Evolutionary conservation across 2,797 vertebrate genomes (phyloP).

Genomic region (Eupleurogrammus muticus): DNA sequence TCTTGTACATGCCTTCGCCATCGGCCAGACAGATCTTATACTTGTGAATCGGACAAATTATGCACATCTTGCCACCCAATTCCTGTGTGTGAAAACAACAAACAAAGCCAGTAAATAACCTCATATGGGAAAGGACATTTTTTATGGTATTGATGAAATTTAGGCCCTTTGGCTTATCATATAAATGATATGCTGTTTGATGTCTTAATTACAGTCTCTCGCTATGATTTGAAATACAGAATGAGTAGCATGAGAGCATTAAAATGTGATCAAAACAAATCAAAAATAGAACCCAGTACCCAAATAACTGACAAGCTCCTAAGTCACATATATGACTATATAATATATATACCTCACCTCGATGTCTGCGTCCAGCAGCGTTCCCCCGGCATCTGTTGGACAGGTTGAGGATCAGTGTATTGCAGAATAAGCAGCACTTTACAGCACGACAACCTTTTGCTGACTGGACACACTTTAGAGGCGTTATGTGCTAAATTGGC

Average conservation of each 20-base stretch:
- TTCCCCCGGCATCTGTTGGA: slow-evolving; percentile 90
- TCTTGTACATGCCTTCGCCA: slow-evolving; percentile 91
- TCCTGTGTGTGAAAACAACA: slow-evolving; percentile 80
- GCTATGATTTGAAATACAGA: slow-evolving; percentile 10
- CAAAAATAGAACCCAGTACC: not conserved
- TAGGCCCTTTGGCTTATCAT: not conserved
- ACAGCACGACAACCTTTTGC: slow-evolving; percentile 32
- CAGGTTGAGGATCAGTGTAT: slow-evolving; percentile 31
- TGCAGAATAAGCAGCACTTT: slow-evolving; percentile 47
- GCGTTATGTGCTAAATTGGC: slow-evolving; percentile 32
- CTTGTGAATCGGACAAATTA: slow-evolving; percentile 95
- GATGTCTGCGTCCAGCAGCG: slow-evolving; percentile 90
- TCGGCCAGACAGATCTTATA: slow-evolving; percentile 90
- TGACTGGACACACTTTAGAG: slow-evolving; percentile 36
- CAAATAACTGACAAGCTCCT: slow-evolving; percentile 9
- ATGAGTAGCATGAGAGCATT: slow-evolving; percentile 6
- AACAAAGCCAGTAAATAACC: slow-evolving; percentile 36
- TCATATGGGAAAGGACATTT: slow-evolving; percentile 10
- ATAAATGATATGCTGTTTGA: slow-evolving; percentile 40
- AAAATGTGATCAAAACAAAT: not conserved
- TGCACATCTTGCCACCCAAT: slow-evolving; percentile 87
- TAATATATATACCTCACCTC: slow-evolving; percentile 88
- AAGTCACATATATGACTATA: too few relatives aligned
- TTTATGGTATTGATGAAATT: slow-evolving; percentile 24
- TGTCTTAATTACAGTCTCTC: slow-evolving; percentile 31